A percentile compares a stretch with the other conserved stretches of the same genome.
phyloP scores from a whole-genome alignment of 2,113 vertebrate genomes.

The Hemiscyllium ocellatum region DNA sequence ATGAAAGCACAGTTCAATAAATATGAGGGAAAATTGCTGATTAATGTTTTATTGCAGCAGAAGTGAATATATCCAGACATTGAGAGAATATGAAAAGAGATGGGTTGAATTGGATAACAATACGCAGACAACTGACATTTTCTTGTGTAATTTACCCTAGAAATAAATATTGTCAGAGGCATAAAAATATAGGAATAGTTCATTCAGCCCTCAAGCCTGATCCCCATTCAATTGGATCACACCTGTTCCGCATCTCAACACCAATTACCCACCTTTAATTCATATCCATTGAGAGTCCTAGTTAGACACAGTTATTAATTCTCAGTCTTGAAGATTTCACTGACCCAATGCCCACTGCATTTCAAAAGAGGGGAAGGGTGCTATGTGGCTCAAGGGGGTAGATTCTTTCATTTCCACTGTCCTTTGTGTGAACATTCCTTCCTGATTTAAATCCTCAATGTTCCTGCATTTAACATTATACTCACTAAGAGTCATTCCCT shows the following conservation, averaged over 20 bases:
- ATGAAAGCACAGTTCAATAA: not conserved
- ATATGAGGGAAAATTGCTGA: not conserved
- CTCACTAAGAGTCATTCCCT: not conserved
- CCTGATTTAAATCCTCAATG: not conserved
- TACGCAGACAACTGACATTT: not conserved
- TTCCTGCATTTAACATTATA: not conserved
- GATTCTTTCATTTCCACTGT: not conserved
- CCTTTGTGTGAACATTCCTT: not conserved
- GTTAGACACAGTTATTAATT: not conserved
- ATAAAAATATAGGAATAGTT: not conserved
- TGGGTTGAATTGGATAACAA: not conserved
- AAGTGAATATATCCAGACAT: not conserved
- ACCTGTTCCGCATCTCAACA: not conserved
- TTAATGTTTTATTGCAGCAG: not conserved
- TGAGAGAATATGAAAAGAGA: not conserved
- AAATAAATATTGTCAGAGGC: not conserved
- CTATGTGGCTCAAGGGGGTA: not conserved
- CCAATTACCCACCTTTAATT: not conserved
- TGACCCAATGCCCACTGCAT: not conserved
- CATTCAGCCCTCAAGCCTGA: not conserved
- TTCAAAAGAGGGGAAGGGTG: not conserved
- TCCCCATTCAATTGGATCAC: not conserved
- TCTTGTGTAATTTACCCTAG: not conserved
- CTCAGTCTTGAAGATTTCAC: not conserved
- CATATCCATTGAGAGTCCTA: not conserved